Evolutionary conservation across 64 coral and sea anemone species (phyloP), one percentile per base, ranked within the genome.

Genomic region (Stichodactyla helianthus): DNA sequence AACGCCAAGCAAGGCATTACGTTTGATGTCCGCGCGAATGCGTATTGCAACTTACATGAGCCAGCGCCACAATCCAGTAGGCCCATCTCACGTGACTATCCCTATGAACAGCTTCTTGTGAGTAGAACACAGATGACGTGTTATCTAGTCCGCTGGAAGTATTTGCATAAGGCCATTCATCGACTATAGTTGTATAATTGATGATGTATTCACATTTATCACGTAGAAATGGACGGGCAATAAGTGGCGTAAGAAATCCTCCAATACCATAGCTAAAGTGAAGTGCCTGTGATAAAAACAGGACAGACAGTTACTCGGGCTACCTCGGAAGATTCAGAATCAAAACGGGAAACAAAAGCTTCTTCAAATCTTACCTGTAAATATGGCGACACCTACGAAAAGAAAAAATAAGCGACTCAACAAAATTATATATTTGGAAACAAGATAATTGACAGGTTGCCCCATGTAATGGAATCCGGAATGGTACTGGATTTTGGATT

Each of bases 131-230:
- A 52, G 85, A 71, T 7, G 94, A 93, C 10, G 94, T 93, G 64
- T 96, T 96, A 20, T 96, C 94, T 10, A 92, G 59, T 26, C 88
- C 68, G 12, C 62, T 76, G 0, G 94, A 85, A 19, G 90, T 85
- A 22, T 96, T 96, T 0, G 94, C 94, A 31, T 96, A 96, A 1
- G 94, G 94, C 94, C 94, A 96, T 57, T 96, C 91, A 79, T 96
- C 94, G 10, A 93, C 86, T 22, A 96, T 93, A 26, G 94, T 96
- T 1, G 94, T 96, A 53, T 96, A 96, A 35, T 96, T 96, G 4
- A 96, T 84, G 7, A 96, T 89, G 14, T 92, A 51, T n/a, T 92
- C 94, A 59, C 94, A 96, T 19, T 89, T 86, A 20, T 86, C 67
- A 50, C 94, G 88, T 50, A 95, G 84, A 55, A 95, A 95, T 52